Evolutionary conservation across 2,888 invertebrate genomes (phyloP), one percentile per base, ranked within the genome.

Genomic region (Dolomedes plantarius): DNA sequence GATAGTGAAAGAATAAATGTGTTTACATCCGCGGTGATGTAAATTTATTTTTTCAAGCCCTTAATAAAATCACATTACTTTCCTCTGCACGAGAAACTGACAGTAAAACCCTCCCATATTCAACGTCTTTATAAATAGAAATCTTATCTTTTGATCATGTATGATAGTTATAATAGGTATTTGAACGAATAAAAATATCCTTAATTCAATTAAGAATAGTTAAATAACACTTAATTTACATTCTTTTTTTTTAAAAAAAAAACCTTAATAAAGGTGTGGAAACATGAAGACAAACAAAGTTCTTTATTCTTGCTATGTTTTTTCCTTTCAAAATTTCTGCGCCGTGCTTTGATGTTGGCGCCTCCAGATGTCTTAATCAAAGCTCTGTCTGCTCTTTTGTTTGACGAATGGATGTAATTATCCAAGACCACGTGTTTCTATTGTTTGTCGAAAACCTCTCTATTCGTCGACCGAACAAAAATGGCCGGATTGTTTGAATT

Each of bases 341-440:
- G 46, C 56, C 23, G 23, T 56, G 23, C 56, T 56, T 56, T 56
- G 56, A 56, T 56, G 23, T 56, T 56, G 23, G 56, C 56, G 56
- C 56, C 56, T 56, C 56, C 56, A 56, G 23, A 56, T 56, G 56
- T 56, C 56, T 56, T 56, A 19, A 56, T 56, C 56, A 56, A 23
- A 56, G 56, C 1, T 11, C 23, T 56, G 56, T 56, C 23, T 56
- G 56, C 2, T 56, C 56, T 23, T 46, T 56, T 56, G 56, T 56
- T 56, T 56, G 23, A 56, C 1, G 23, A 56, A 56, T 56, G 56
- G 19, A 23, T 56, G 56, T 56, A 56, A 56, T 56, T 56, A 56
- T 56, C 56, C 23, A 7, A 56, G 23, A 23, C 19, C 56, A 19
- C 56, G 2, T 56, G 56, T 46, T 46, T 56, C 23, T 23, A 56